phyloP scores from a whole-genome alignment of 2,113 vertebrate genomes.

The Falcunculus frontatus region DNA sequence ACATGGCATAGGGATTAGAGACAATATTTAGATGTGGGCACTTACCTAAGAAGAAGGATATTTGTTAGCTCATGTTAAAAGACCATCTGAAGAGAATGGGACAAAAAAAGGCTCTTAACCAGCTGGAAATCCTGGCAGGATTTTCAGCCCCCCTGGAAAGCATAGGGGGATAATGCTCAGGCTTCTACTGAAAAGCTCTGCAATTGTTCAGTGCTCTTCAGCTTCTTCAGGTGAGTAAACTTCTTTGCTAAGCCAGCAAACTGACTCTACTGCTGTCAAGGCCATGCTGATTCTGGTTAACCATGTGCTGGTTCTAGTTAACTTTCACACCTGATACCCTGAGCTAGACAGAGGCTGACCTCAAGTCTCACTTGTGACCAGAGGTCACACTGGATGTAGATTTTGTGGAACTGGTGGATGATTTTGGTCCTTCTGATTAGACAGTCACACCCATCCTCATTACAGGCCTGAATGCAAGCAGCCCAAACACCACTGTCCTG shows the following conservation, averaged over 20 bases:
- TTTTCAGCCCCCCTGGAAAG: background rate
- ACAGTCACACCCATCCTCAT: background rate
- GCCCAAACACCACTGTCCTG: background rate
- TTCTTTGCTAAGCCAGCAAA: background rate
- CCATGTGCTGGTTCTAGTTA: background rate
- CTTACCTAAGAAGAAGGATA: background rate
- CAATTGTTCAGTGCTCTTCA: background rate
- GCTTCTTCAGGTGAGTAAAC: background rate
- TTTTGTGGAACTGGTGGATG: background rate
- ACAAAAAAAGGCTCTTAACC: background rate
- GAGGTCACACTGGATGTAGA: background rate
- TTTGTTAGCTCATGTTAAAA: background rate
- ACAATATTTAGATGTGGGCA: background rate
- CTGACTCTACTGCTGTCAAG: background rate
- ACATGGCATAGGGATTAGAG: background rate
- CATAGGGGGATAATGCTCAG: background rate
- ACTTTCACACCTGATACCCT: background rate
- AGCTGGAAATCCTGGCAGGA: background rate
- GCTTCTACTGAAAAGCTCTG: background rate
- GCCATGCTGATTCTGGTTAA: background rate
- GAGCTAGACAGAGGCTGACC: background rate
- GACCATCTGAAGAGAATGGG: background rate
- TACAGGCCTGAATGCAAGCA: background rate
- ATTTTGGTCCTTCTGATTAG: background rate
- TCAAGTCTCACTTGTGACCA: background rate